Base-by-base conservation (phyloP, 2,797 vertebrate genomes). In the Odontamblyopus rebecca region DNA sequence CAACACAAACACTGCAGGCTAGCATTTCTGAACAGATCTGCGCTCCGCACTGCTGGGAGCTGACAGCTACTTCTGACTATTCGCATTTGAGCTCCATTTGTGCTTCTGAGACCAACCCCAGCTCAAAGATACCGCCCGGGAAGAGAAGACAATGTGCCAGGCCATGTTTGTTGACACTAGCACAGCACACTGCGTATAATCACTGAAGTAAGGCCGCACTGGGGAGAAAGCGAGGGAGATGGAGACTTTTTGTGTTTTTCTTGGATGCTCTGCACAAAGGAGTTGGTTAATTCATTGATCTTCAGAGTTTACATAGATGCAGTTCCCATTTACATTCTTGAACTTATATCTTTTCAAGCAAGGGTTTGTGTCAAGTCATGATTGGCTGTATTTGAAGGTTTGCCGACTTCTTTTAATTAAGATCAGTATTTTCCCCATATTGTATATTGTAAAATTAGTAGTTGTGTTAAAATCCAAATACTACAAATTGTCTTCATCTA, bases 1-100 rank as follows among this genome's bases (percentile, higher is more conserved):
- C 77, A 69, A 68, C 50, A 44, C 68, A 82, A 71, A 68, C 26
- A 71, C 26, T 23, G 48, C 72, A 69, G 73, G 54, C 44, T 69
- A 59, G 35, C 18, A 13, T 57, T 44, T 57, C 68, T 26, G 68
- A 62, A 69, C 0, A 11, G 50, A 68, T 61, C 68, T 27, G 7
- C 12, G 7, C 51, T 68, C 1, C 62, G 8, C 62, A 65, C 57
- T 69, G 67, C 78, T 67, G 2, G 41, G 61, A 80, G 71, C 68
- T 71, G 67, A 71, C 19, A 54, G 64, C 38, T 54, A n/a, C 60
- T 74, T 69, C 68, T 44, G 27, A 44, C 62, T 62, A 68, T 67
- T 80, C 63, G 53, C 48, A 35, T 61, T 48, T 71, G 44, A 44
- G 67, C 41, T 66, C 48, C 62, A 66, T 26, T 67, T 69, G 74